Conservation (phyloP, 2,888 invertebrate species). For the Leucozona laternaria region DNA sequence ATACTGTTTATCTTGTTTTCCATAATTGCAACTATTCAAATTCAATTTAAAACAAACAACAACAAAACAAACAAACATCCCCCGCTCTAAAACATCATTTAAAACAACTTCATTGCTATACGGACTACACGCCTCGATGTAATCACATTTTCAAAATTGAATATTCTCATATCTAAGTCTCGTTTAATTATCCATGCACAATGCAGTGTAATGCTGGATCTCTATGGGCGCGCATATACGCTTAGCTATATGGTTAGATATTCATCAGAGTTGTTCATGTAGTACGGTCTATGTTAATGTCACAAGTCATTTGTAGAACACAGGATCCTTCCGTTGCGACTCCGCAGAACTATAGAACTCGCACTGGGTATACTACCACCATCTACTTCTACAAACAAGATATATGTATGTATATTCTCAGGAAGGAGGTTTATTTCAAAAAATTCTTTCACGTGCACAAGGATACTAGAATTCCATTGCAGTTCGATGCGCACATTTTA, state of each 20-base stretch:
- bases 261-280: constrained; percentile 3
- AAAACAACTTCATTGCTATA: constrained; percentile 53
- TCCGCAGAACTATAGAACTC: constrained; percentile 16
- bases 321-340: constrained; percentile 67
- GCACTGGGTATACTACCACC: not conserved
- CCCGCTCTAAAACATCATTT: constrained; percentile 14
- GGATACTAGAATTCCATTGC: constrained; percentile 74
- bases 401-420: not conserved
- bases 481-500: constrained; percentile 75
- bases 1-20: constrained; percentile 24
- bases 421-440: constrained; percentile 62
- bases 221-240: not conserved
- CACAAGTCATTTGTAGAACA: constrained; percentile 75
- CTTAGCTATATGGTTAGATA: not conserved
- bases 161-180: constrained; percentile 68
- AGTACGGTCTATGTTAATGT: constrained; percentile 69
- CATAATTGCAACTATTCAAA: constrained; percentile 30
- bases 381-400: not conserved
- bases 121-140: constrained; percentile 50
- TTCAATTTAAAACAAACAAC: constrained; percentile 19
- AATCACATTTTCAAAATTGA: constrained; percentile 69
- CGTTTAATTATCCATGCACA: constrained; percentile 74
- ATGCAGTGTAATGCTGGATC: constrained; percentile 49
- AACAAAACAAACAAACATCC: constrained; percentile 3
- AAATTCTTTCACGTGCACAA: constrained; percentile 74